phyloP scores from a whole-genome alignment of 35 echinoderm and acorn worm genomes.

The Chiridota heheva region DNA sequence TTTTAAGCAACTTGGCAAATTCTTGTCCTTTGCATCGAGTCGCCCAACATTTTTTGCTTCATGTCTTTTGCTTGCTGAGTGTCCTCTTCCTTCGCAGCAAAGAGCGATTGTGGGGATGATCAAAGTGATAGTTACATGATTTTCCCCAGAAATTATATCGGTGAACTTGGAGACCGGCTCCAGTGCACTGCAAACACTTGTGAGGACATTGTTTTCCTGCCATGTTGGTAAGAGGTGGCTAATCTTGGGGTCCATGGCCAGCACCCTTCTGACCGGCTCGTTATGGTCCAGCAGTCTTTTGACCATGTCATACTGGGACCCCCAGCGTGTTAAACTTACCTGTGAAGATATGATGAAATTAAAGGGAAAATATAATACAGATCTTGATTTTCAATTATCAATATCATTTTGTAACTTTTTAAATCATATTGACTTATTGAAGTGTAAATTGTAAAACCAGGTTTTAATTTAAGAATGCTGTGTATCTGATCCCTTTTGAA shows the following conservation, averaged over 20 bases:
- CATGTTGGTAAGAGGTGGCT: conserved; percentile 3
- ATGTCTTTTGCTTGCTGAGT: background rate
- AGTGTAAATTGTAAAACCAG: no score
- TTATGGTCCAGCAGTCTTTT: conserved; percentile 13
- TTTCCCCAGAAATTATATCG: conserved; percentile 23
- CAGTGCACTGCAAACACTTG: background rate
- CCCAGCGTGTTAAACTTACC: conserved; percentile 20
- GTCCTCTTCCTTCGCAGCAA: conserved; percentile 9
- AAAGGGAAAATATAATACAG: no score
- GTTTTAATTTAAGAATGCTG: no score
- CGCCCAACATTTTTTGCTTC: conserved; percentile 9
- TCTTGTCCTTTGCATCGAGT: conserved; percentile 7
- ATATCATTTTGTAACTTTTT: no score
- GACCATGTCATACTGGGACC: conserved; percentile 16
- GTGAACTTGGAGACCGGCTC: conserved; percentile 9
- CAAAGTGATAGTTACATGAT: background rate
- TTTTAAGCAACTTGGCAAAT: background rate
- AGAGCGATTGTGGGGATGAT: conserved; percentile 13
- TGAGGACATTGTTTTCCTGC: conserved; percentile 19
- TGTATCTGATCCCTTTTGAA: no score
- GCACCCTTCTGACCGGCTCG: background rate
- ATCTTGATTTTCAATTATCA: no score
- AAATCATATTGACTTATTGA: no score
- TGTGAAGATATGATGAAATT: background rate
- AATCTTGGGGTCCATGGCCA: background rate